Conservation (phyloP, 2,113 vertebrate species). For the Columbina picui region DNA sequence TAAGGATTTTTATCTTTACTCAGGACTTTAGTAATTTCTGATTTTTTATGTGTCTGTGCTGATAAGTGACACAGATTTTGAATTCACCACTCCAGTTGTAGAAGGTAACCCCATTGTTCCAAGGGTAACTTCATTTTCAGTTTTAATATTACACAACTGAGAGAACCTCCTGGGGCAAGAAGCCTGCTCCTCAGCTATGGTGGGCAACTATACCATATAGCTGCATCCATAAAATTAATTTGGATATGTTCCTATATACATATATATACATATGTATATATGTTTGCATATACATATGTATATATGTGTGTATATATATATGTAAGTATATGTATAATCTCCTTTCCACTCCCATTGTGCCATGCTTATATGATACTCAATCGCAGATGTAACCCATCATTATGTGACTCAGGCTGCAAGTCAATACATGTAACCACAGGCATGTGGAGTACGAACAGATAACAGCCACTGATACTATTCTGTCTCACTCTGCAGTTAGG, state of each 20-base stretch:
- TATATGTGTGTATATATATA: neutral
- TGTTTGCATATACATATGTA: neutral
- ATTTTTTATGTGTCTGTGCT: neutral
- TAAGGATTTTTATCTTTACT: neutral
- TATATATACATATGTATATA: neutral
- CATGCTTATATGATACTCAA: neutral
- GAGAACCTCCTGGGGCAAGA: neutral
- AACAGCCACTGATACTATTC: neutral
- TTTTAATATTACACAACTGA: neutral
- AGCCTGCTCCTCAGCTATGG: neutral
- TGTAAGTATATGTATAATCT: neutral
- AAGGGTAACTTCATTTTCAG: neutral
- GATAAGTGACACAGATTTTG: neutral
- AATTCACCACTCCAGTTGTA: neutral
- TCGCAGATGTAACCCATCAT: neutral
- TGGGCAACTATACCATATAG: neutral
- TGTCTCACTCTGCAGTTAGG: neutral
- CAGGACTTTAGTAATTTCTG: neutral
- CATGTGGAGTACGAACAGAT: neutral
- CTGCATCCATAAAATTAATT: neutral
- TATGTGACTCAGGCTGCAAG: constrained; percentile 43
- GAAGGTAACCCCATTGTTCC: neutral
- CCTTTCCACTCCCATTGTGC: neutral
- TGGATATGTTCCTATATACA: neutral
- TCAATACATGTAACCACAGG: constrained; percentile 10